Base-by-base conservation (phyloP, 1,140 invertebrate genomes). In the Zophobas atratus region DNA sequence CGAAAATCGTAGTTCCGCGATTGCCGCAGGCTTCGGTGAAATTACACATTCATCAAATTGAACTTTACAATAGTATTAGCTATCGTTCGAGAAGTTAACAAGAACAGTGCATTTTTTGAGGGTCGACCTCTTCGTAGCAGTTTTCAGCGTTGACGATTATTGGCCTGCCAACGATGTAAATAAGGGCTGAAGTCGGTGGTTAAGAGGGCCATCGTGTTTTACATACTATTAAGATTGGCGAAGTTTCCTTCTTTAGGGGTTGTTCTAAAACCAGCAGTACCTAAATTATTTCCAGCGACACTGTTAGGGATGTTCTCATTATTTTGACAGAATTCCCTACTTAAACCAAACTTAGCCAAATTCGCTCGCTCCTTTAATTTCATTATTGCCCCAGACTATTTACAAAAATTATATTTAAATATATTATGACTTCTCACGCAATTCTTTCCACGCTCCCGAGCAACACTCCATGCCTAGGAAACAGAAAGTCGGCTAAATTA, bases 261-360 rank as follows among this genome's bases (percentile, higher is more conserved):
- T 67, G 60, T 67, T n/a, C 39, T 43, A 35, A 73, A 39, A 73
- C 38, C 71, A 73, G 70, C 70, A 67, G 60, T 67, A 73, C 36
- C 71, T 73, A 53, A 73, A 73, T 56, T 73, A 73, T 56, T 56
- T 73, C 49, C 49, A 53, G 56, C 71, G 71, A 72, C 70, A 72
- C 70, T 53, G 70, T 73, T 73, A 73, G 71, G 49, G 48, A 73
- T 73, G 71, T 73, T 41, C 71, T 55, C 71, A 55, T 73, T 73
- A 73, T 73, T 73, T 73, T 73, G 71, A 73, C 67, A 71, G 67
- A 71, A 71, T 20, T 71, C 49, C 43, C 67, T 32, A 71, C 43
- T 49, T 33, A 71, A 71, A 71, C 71, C 49, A 73, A 73, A 56
- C 49, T 53, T 56, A 55, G 56, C 38, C 71, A 39, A 70, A 71